Evolutionary conservation across 2,888 invertebrate genomes (phyloP), one percentile per base, ranked within the genome.

Genomic region (Nezara viridula): DNA sequence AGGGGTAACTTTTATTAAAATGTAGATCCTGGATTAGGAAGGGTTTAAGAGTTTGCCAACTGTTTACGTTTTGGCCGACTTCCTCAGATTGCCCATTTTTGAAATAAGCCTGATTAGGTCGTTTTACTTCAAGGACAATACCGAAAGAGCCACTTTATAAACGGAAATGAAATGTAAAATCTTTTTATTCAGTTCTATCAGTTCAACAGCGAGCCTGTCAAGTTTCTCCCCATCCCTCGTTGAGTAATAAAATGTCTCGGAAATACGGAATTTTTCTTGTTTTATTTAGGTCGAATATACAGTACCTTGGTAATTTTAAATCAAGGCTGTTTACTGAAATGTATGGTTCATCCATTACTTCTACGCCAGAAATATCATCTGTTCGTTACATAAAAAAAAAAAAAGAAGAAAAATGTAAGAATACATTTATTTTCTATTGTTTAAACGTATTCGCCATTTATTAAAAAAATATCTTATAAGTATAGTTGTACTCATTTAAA

Each of bases 1-100:
- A 81, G 81, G 81, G 81, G 4, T 81, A 81, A 81, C 81, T 81
- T 81, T 44, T 81, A 81, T 81, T 81, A 81, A 81, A 81, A 81
- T 81, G 81, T 81, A 37, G 81, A 81, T 81, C 44, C 81, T n/a
- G 81, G 81, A 81, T 81, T 81, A 81, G 81, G 81, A 44, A 44
- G 44, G 81, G 81, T 37, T 81, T 81, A 81, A 44, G 44, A 81
- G 81, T 81, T 81, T 9, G 81, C 81, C 81, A 81, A 81, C 81
- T 81, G 24, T 81, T 81, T 81, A 40, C 81, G 81, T 44, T 44
- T 81, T 81, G 5, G 44, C 81, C 81, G 24, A 40, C 44, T 81
- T 44, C 40, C 44, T 81, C n/a, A 24, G 44, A 44, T 9, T 44
- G 40, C 44, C n/a, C 81, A 44, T 81, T 81, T 81, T 81, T 44